Conservation (phyloP, 2,113 vertebrate genomes). For the Suncus etruscus region DNA sequence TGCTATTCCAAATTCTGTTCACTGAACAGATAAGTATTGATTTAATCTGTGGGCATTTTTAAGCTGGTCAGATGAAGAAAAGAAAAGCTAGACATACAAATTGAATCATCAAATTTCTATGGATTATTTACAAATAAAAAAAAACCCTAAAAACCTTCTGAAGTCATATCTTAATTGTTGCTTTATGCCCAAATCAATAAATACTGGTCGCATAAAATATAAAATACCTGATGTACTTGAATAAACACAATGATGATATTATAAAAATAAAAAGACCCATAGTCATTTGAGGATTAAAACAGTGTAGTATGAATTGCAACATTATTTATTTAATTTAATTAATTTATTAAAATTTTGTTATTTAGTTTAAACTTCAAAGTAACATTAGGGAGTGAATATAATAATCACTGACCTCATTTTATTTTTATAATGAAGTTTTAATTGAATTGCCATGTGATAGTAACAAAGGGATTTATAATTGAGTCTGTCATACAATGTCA, state of each 20-base stretch:
- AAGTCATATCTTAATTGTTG: conserved; percentile 16
- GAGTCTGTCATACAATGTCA: no score
- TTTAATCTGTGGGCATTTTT: conserved; percentile 42
- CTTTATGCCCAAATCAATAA: conserved; percentile 31
- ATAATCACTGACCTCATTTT: neutral
- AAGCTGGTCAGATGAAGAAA: conserved; percentile 40
- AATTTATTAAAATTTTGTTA: no score
- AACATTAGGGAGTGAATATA: neutral
- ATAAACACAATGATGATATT: neutral
- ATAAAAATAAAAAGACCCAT: neutral
- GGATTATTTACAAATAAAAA: neutral
- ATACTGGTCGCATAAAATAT: neutral
- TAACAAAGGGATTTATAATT: no score
- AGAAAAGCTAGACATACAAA: neutral
- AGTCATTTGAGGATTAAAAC: neutral
- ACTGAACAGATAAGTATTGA: conserved; percentile 48
- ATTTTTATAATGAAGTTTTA: no score
- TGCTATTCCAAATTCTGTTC: conserved; percentile 69
- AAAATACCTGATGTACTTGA: neutral
- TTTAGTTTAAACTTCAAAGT: conserved; percentile 34
- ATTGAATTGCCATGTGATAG: no score
- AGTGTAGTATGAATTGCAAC: neutral
- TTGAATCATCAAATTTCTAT: neutral
- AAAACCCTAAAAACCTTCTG: neutral
- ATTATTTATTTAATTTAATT: neutral